phyloP scores from a whole-genome alignment of 2,888 invertebrate species.

The Drosophila paramelanica region DNA sequence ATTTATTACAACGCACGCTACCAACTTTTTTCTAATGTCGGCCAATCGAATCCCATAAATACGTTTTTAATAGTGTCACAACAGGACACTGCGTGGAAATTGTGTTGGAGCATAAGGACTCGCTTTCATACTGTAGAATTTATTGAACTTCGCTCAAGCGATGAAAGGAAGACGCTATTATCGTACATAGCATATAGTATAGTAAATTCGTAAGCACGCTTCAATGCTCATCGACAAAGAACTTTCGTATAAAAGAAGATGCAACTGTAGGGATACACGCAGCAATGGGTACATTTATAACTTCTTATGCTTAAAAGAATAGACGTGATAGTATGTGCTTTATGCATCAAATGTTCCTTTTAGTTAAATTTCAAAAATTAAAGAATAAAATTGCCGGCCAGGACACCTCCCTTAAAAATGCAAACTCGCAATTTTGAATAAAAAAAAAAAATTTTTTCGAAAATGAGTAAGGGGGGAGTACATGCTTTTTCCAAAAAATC shows the following conservation, averaged over 20 bases:
- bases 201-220: constrained; percentile 28
- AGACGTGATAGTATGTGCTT: no score
- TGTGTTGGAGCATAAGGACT: neutral
- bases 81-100: constrained; percentile 38
- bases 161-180: constrained; percentile 5
- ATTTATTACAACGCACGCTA: constrained; percentile 75
- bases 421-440: no score
- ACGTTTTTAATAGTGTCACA: constrained; percentile 74
- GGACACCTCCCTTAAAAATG: no score
- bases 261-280: neutral
- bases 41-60: constrained; percentile 50
- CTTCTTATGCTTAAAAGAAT: neutral
- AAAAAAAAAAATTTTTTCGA: no score
- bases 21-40: constrained; percentile 21
- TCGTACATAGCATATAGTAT: neutral
- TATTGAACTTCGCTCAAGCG: constrained; percentile 19
- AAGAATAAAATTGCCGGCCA: no score
- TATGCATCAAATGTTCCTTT: no score
- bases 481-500: no score
- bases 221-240: constrained; percentile 29
- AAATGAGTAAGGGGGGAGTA: no score
- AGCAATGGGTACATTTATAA: neutral
- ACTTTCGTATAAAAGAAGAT: neutral
- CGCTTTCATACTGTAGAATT: constrained; percentile 21
- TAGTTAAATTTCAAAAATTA: no score